Evolutionary conservation across 1,140 invertebrate species (phyloP), one percentile per base, ranked within the genome.

Genomic region (Cydia strobilella): DNA sequence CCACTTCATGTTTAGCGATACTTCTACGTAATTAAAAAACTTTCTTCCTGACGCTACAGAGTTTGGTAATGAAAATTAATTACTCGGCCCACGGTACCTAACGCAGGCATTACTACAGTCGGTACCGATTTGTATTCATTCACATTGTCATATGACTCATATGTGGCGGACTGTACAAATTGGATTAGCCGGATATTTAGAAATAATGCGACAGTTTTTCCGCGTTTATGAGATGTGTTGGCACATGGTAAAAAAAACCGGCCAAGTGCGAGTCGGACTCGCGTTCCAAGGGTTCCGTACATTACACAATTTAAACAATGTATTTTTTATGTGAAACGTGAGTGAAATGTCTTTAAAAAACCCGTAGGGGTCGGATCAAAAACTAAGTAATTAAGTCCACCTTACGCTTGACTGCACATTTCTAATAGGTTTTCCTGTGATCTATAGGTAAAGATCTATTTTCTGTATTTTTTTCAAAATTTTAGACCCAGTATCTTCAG

Each of bases 81-180:
- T 65, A 31, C 63, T 35, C 15, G 63, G 25, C 27, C 63, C 25
- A 31, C 15, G 15, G 27, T 65, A 15, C 62, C 62, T 63, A 27
- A 35, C 25, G 59, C 18, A 13, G 9, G 27, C 27, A 35, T 65
- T 65, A 65, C 27, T 59, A 59, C 54, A 59, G 54, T 59, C 54
- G 20, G 54, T 2, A 13, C 13, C 63, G 63, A 65, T 65, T 65
- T 65, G 63, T 65, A 65, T 65, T 65, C 23, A 65, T 65, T 65
- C 63, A 31, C 63, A 65, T 35, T 65, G 63, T 65, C 63, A 65
- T 65, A 65, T n/a, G n/a, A n/a, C n/a, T n/a, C n/a, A n/a, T 65
- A 65, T 35, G 63, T 23, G 23, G 63, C 25, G 12, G 25, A 65
- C 63, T 65, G 63, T 65, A 65, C 63, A 65, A 65, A 65, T 65